phyloP scores from a whole-genome alignment of 2,888 invertebrate genomes.

The Himalopsyche japonica region DNA sequence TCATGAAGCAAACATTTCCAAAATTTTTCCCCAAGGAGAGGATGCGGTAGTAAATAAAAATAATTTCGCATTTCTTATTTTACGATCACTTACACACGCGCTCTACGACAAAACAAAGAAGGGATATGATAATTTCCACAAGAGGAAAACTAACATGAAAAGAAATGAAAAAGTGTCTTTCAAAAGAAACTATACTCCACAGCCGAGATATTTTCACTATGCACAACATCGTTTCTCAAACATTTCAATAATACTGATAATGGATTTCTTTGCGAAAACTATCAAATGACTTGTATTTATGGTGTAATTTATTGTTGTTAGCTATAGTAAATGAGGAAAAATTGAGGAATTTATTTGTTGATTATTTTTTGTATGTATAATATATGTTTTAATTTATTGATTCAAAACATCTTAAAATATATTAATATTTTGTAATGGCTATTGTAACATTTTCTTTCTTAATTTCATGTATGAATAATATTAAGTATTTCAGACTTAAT shows the following conservation, averaged over 20 bases:
- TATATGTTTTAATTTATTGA: no score
- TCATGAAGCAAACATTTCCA: neutral
- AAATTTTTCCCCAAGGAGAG: neutral
- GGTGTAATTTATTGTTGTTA: no score
- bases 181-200: neutral
- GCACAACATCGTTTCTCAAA: neutral
- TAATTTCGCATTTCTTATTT: neutral
- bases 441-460: no score
- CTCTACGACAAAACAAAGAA: neutral
- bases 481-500: no score
- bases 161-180: neutral
- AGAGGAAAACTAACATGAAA: neutral
- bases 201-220: neutral
- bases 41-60: conserved; percentile 1
- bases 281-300: no score
- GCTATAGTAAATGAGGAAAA: no score
- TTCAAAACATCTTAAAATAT: no score
- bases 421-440: no score
- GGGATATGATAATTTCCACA: neutral
- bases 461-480: no score
- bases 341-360: no score
- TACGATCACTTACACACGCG: conserved; percentile 1
- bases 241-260: neutral
- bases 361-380: no score
- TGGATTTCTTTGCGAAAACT: no score